These are phyloP conservation scores for Tenrec ecaudatus DNA, from an alignment of 2,113 vertebrate species.

Conservation along the genomic window DNA sequence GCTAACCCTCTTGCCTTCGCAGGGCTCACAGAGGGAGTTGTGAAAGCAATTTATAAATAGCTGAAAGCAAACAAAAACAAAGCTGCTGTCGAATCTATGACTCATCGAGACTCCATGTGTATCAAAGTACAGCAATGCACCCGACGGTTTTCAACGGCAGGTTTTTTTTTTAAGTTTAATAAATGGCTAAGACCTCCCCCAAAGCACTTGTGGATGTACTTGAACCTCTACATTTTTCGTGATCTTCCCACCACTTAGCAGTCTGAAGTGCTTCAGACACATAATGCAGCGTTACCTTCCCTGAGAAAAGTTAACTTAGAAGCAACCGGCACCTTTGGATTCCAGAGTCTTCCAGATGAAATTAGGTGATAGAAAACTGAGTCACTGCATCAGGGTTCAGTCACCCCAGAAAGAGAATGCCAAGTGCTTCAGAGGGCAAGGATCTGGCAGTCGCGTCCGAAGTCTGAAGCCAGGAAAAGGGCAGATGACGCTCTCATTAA, in stretches of 20 bases:
- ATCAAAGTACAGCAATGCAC: not conserved
- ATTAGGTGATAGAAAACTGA: not conserved
- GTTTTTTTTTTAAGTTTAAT: not conserved
- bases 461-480: not conserved
- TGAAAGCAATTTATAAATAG: not conserved
- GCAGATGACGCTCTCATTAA: not conserved
- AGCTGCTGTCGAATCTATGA: not conserved
- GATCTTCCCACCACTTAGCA: not conserved
- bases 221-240: not conserved
- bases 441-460: not conserved
- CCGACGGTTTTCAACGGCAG: not conserved
- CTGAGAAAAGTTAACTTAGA: not conserved
- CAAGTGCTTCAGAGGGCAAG: not conserved
- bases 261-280: constrained; percentile 12
- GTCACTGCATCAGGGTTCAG: not conserved
- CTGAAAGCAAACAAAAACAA: not conserved
- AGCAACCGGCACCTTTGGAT: not conserved
- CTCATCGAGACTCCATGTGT: not conserved
- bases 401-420: not conserved
- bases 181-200: not conserved
- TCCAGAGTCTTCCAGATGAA: constrained; percentile 22
- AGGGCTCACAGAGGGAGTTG: not conserved
- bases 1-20: not conserved
- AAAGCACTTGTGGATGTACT: not conserved
- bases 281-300: not conserved